phyloP scores from a whole-genome alignment of 1,140 invertebrate species.

The Cotesia typhae region DNA sequence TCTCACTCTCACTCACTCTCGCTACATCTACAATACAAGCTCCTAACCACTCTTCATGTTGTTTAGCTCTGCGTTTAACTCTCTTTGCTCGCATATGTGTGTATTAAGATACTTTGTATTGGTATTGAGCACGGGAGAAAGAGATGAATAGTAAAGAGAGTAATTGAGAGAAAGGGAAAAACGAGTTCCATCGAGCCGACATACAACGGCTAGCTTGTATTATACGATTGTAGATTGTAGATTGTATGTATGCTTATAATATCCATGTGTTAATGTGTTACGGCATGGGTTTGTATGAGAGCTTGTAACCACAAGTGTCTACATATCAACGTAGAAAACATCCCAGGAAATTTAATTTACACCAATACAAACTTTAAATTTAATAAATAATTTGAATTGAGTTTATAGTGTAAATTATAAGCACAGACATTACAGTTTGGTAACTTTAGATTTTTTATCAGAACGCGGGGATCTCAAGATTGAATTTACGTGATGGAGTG shows the following conservation, averaged over 20 bases:
- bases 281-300: not conserved
- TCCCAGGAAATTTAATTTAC: no score
- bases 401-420: no score
- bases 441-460: no score
- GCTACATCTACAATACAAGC: not conserved
- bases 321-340: no score
- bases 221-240: no score
- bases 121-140: not conserved
- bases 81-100: no score
- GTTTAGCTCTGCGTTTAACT: not conserved
- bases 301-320: not conserved
- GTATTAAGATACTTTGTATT: not conserved
- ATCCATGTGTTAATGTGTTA: not conserved
- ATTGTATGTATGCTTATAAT: constrained; percentile 16
- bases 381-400: no score
- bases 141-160: not conserved
- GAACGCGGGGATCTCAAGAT: no score
- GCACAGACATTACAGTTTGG: no score
- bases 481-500: no score
- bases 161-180: constrained; percentile 20
- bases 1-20: constrained; percentile 59
- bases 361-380: no score
- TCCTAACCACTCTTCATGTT: not conserved
- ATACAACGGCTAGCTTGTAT: constrained; percentile 16
- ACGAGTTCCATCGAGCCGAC: constrained; percentile 34